Percentiles rank a stretch among this genome's conserved stretches.
phyloP scores from a whole-genome alignment of 1,140 invertebrate species.

The Ectropis grisescens region DNA sequence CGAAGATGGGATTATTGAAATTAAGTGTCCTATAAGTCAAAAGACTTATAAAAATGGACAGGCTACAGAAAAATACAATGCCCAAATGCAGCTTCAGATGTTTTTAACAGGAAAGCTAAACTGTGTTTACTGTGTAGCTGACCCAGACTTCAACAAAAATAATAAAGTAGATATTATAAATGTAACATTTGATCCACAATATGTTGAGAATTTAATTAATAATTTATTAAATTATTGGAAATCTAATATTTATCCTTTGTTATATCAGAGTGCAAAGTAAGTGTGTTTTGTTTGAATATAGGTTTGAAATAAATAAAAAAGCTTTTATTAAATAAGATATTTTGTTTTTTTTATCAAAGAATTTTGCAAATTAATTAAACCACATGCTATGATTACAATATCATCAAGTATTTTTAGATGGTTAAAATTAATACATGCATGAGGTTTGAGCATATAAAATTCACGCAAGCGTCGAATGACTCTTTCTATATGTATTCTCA shows the following conservation, averaged over 20 bases:
- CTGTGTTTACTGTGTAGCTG: conserved; percentile 30
- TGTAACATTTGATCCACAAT: not conserved
- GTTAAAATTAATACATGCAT: conserved; percentile 28
- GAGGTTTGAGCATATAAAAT: conserved; percentile 30
- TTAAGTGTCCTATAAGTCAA: conserved; percentile 26
- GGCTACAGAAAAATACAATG: conserved; percentile 18
- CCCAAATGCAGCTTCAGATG: conserved; percentile 40
- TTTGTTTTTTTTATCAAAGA: conserved; percentile 19
- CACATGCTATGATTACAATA: conserved; percentile 18
- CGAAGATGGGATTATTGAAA: conserved; percentile 8
- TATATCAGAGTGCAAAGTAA: conserved; percentile 1
- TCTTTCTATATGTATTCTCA: conserved; percentile 44
- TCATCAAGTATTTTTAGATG: conserved; percentile 23
- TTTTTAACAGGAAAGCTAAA: conserved; percentile 14
- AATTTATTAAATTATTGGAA: not conserved
- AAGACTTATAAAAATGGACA: conserved; percentile 18
- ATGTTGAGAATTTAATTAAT: not conserved
- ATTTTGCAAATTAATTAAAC: conserved; percentile 32
- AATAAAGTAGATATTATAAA: conserved; percentile 9
- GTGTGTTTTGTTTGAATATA: conserved; percentile 1
- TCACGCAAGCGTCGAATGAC: conserved; percentile 27
- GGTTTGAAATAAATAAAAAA: not conserved
- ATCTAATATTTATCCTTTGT: not conserved
- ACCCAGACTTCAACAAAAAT: conserved; percentile 23
- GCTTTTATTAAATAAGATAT: not conserved